Conservation (phyloP, 2,113 vertebrate genomes). For the Sorex araneus region DNA sequence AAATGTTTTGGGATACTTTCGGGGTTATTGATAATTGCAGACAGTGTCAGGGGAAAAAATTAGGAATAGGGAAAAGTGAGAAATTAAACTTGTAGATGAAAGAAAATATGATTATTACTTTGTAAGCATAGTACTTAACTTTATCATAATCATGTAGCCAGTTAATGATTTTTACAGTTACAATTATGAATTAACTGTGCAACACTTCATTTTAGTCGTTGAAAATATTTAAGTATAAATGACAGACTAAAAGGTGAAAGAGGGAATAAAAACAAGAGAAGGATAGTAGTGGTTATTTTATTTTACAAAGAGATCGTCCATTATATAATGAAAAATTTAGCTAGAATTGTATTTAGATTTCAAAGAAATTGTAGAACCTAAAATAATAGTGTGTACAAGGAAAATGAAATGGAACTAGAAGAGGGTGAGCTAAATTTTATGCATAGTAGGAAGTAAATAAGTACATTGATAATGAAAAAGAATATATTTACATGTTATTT, state of each 20-base stretch:
- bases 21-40: neutral
- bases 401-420: conserved; percentile 1
- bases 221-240: conserved; percentile 46
- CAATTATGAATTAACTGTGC: conserved; percentile 24
- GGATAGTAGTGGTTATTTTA: neutral
- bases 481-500: conserved; percentile 30
- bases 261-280: conserved; percentile 31
- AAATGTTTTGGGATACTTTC: neutral
- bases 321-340: conserved; percentile 25
- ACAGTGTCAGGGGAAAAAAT: neutral
- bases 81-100: neutral
- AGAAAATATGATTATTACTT: neutral
- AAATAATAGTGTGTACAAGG: neutral
- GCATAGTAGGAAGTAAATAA: conserved; percentile 19
- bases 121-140: neutral
- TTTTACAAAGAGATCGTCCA: conserved; percentile 44
- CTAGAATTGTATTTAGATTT: conserved; percentile 19
- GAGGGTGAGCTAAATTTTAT: conserved; percentile 32
- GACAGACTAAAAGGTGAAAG: conserved; percentile 32
- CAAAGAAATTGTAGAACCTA: neutral
- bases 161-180: conserved; percentile 46
- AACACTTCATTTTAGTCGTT: conserved; percentile 39
- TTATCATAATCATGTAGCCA: neutral
- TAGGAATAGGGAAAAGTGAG: neutral
- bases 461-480: conserved; percentile 42